A percentile compares a stretch with the other conserved stretches of the same genome.
phyloP scores from a whole-genome alignment of 2,797 vertebrate genomes.

The Psittacula derbiana region DNA sequence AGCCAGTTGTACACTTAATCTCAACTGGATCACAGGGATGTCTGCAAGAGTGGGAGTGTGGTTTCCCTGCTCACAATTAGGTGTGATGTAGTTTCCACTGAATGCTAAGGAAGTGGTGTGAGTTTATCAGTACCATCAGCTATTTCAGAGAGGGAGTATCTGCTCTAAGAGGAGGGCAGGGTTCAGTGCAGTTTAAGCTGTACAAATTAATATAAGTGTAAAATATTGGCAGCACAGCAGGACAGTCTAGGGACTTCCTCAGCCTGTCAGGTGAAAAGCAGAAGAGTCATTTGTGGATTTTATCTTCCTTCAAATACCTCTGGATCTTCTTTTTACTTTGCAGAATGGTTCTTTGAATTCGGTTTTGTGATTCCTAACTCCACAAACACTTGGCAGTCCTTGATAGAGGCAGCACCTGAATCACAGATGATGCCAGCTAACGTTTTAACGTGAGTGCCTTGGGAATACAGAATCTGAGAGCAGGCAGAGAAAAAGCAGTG shows the following conservation, averaged over 20 bases:
- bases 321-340: slow-evolving; percentile 54
- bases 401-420: slow-evolving; percentile 98
- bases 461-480: background rate
- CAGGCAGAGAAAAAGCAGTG: background rate
- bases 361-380: slow-evolving; percentile 99
- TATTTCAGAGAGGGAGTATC: background rate
- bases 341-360: slow-evolving; percentile 99
- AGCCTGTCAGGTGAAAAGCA: slow-evolving; percentile 2
- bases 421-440: slow-evolving; percentile 99
- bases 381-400: slow-evolving; percentile 99
- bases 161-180: background rate
- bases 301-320: background rate
- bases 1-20: background rate
- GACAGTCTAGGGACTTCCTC: background rate
- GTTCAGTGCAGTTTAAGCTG: background rate
- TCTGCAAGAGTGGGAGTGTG: background rate
- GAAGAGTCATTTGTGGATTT: background rate
- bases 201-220: background rate
- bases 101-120: background rate
- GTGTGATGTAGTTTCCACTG: background rate
- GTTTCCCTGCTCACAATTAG: background rate
- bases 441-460: slow-evolving; percentile 92
- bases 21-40: background rate
- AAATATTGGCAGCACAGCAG: background rate
- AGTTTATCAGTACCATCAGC: background rate